phyloP scores from a whole-genome alignment of 2,888 invertebrate genomes.

The Schizaphis graminum region DNA sequence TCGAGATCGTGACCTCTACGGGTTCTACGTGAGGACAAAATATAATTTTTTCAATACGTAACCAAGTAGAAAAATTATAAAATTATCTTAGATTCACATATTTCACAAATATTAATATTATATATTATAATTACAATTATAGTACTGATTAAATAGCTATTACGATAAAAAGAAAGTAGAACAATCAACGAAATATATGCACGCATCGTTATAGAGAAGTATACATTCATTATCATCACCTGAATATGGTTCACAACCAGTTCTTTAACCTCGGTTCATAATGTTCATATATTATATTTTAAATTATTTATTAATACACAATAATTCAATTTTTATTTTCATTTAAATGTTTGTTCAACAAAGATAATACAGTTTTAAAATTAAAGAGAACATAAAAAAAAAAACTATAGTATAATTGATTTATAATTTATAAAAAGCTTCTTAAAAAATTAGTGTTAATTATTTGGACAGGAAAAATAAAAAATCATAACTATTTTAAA shows the following conservation, averaged over 20 bases:
- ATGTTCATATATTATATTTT: slow-evolving; percentile 3
- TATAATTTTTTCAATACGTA: slow-evolving; percentile 22
- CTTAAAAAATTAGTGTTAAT: neutral
- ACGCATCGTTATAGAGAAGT: neutral
- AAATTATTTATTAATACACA: neutral
- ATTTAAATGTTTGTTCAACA: neutral
- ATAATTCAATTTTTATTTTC: slow-evolving; percentile 1
- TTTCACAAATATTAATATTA: neutral
- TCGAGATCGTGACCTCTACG: slow-evolving; percentile 51
- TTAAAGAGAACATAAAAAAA: neutral
- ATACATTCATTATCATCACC: slow-evolving; percentile 7
- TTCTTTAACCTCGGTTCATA: slow-evolving; percentile 34
- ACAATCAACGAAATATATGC: neutral
- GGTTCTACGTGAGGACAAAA: slow-evolving; percentile 31
- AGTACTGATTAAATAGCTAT: neutral
- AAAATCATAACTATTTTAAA: neutral
- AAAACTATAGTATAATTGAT: neutral
- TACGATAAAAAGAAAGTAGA: slow-evolving; percentile 45
- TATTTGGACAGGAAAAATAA: neutral
- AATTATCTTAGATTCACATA: neutral
- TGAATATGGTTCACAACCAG: slow-evolving; percentile 33
- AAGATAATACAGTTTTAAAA: neutral
- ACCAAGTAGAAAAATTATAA: slow-evolving; percentile 9
- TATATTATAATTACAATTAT: slow-evolving; percentile 3
- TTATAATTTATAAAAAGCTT: neutral